These are phyloP conservation scores for Xenopus borealis DNA, from an alignment of 2,113 vertebrate species.

Conservation along the genomic window DNA sequence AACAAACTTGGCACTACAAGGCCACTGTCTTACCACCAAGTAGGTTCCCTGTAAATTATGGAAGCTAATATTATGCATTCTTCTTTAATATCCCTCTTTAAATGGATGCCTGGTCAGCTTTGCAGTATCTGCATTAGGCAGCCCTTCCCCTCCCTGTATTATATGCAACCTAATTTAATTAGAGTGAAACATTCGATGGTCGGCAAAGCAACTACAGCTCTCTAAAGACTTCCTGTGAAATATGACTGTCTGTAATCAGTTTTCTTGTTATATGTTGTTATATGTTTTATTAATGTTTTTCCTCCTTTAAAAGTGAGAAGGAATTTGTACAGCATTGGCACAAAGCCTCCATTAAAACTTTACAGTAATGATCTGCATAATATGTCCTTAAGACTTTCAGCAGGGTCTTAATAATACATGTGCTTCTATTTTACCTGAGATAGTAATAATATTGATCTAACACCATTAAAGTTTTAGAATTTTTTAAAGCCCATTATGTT, in stretches of 20 bases:
- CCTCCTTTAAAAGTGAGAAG: conserved; percentile 11
- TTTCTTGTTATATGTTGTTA: conserved; percentile 7
- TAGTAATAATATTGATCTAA: conserved; percentile 71
- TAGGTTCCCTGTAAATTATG: too few species aligned
- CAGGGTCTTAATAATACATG: conserved; percentile 68
- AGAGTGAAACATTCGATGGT: conserved; percentile 11
- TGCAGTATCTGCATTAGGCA: not conserved
- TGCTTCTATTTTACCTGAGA: conserved; percentile 63
- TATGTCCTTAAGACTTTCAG: conserved; percentile 53
- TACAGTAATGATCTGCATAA: conserved; percentile 55
- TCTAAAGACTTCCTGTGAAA: conserved; percentile 16
- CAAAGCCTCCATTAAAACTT: conserved; percentile 57
- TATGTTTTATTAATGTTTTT: conserved; percentile 10
- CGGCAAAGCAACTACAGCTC: conserved; percentile 4
- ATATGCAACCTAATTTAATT: conserved; percentile 15
- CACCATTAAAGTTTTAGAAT: conserved; percentile 64
- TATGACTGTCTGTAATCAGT: conserved; percentile 16
- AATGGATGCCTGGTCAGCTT: too few species aligned
- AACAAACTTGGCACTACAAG: too few species aligned
- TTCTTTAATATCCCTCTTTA: too few species aligned
- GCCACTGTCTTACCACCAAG: too few species aligned
- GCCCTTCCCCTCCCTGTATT: not conserved
- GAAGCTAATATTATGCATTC: too few species aligned
- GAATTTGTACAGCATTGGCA: conserved; percentile 12
- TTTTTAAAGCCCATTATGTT: conserved; percentile 67